A percentile compares a stretch with the other conserved stretches of the same genome.
These are phyloP conservation scores for Callaeas wilsoni DNA, from an alignment of 2,113 vertebrate genomes.

Conservation along the genomic window DNA sequence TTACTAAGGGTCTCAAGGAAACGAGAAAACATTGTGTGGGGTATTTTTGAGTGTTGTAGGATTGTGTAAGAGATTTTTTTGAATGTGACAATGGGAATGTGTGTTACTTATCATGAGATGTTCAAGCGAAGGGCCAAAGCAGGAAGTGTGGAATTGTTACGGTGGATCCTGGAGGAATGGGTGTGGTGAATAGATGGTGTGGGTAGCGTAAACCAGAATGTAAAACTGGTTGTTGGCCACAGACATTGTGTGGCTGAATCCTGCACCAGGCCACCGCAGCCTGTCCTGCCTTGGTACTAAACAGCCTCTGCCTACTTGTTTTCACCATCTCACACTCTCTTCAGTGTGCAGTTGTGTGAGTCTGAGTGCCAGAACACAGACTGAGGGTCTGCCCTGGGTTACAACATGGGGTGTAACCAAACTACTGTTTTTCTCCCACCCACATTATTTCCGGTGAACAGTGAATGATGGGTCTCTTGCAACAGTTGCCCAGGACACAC, in stretches of 20 bases:
- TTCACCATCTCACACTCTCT: background rate
- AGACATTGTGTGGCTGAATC: background rate
- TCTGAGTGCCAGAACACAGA: background rate
- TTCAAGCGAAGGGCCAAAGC: background rate
- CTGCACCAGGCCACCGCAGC: background rate
- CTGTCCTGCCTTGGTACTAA: background rate
- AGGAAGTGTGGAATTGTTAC: background rate
- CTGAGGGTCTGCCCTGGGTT: background rate
- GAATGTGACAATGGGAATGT: background rate
- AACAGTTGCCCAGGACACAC: background rate
- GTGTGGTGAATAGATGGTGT: background rate
- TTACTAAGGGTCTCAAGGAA: background rate
- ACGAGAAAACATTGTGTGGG: background rate
- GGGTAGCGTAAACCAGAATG: background rate
- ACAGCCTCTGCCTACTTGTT: background rate
- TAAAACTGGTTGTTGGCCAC: background rate
- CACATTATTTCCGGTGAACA: background rate
- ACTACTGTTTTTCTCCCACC: background rate
- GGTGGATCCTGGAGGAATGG: background rate
- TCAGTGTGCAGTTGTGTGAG: rapidly evolving
- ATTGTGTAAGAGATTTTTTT: background rate
- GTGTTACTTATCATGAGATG: background rate
- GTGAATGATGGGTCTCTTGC: background rate
- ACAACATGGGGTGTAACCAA: rapidly evolving
- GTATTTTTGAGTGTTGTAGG: background rate